A percentile compares a stretch with the other conserved stretches of the same genome.
Conservation (phyloP, 2,888 invertebrate species). For the Drosophila engyochracea region DNA sequence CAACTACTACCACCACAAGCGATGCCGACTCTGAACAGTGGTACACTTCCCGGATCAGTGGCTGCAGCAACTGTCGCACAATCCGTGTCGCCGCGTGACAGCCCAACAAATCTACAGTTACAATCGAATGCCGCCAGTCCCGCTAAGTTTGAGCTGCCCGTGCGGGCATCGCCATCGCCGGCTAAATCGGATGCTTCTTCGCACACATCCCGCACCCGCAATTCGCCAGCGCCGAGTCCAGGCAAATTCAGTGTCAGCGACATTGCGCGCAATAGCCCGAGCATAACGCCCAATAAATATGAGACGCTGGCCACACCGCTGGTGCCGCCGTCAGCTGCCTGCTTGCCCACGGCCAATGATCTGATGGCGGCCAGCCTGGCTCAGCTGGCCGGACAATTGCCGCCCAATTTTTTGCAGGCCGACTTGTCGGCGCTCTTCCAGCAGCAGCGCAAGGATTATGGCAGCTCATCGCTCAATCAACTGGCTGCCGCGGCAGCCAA, state of each 20-base stretch:
- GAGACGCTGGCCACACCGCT: conserved; percentile 65
- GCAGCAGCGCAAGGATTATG: conserved; percentile 84
- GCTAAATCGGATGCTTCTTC: conserved; percentile 88
- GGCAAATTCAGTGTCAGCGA: conserved; percentile 85
- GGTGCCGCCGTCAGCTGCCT: conserved; percentile 68
- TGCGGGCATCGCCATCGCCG: conserved; percentile 87
- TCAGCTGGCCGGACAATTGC: conserved; percentile 83
- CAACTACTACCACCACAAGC: conserved; percentile 59
- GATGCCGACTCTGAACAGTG: conserved; percentile 21
- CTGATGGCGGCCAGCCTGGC: conserved; percentile 85
- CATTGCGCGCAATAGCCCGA: conserved; percentile 84
- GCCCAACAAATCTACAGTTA: conserved; percentile 84
- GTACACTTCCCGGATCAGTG: conserved; percentile 2
- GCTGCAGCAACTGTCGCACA: conserved; percentile 34
- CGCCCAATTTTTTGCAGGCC: conserved; percentile 83
- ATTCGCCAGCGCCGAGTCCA: conserved; percentile 86
- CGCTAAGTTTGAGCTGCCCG: conserved; percentile 87
- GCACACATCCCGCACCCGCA: conserved; percentile 86
- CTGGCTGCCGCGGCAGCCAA: conserved; percentile 84
- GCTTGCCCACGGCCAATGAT: conserved; percentile 82
- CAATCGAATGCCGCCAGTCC: conserved; percentile 85
- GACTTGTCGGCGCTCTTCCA: conserved; percentile 83
- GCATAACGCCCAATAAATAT: conserved; percentile 84
- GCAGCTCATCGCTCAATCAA: conserved; percentile 83
- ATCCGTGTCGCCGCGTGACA: conserved; percentile 83